Evolutionary conservation across 2,113 vertebrate genomes (phyloP).

Genomic region (Atrichornis clamosus): DNA sequence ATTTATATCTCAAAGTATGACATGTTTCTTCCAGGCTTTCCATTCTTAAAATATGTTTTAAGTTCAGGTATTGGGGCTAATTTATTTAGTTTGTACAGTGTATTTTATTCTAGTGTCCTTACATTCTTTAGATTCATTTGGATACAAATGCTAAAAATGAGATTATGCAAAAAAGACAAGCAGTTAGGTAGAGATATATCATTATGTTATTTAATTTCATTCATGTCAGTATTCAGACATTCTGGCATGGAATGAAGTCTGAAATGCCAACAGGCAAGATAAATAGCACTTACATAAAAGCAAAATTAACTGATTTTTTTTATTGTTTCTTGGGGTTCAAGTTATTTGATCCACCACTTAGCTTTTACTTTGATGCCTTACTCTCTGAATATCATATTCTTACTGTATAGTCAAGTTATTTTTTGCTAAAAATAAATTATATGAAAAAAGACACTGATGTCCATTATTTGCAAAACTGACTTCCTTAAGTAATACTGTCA

Average conservation of each 20-base stretch:
- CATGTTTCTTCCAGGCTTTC: not conserved
- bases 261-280: not conserved
- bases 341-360: not conserved
- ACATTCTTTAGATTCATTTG: not conserved
- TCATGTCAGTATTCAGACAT: not conserved
- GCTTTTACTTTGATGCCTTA: not conserved
- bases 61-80: not conserved
- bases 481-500: not conserved
- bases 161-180: not conserved
- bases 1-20: not conserved
- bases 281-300: not conserved
- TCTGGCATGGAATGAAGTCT: not conserved
- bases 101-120: not conserved
- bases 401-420: not conserved
- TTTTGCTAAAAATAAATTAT: not conserved
- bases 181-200: not conserved
- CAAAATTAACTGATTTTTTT: not conserved
- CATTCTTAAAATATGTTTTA: not conserved
- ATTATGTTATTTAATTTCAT: not conserved
- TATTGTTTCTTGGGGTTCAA: not conserved
- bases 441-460: not conserved
- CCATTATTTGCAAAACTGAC: not conserved
- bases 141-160: not conserved
- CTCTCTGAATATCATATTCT: not conserved
- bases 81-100: not conserved